phyloP scores from a whole-genome alignment of 2,797 vertebrate species.

The Graptemys geographica region DNA sequence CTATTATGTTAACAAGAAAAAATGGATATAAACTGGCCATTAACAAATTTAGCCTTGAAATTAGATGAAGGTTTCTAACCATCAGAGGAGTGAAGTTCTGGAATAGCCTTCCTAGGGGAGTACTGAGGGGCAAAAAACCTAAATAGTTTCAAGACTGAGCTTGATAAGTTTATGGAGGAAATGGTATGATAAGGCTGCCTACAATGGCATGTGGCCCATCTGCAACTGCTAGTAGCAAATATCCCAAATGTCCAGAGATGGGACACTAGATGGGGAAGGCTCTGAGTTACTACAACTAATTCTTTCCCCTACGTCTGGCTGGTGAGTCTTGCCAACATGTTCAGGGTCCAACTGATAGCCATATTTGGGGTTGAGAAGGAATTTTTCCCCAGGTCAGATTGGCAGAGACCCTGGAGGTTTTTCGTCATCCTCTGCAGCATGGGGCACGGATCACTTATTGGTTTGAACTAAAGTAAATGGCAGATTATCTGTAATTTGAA shows the following conservation, averaged over 20 bases:
- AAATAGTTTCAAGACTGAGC: neutral
- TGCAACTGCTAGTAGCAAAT: neutral
- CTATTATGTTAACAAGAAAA: neutral
- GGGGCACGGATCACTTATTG: neutral
- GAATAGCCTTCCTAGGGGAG: neutral
- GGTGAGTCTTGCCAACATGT: neutral
- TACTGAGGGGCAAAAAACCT: neutral
- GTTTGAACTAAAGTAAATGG: neutral
- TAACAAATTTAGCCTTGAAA: neutral
- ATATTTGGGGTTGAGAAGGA: neutral
- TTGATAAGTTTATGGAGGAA: neutral
- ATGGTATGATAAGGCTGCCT: neutral
- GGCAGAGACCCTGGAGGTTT: neutral
- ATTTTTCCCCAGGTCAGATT: neutral
- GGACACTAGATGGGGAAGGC: neutral
- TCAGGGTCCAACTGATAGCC: neutral
- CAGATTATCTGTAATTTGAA: neutral
- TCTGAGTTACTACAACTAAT: neutral
- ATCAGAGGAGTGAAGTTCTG: neutral
- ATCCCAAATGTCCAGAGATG: neutral
- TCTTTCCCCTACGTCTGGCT: neutral
- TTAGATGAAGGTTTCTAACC: neutral
- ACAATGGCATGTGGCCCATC: neutral
- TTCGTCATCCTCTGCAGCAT: neutral
- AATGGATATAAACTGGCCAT: neutral